A percentile compares a stretch with the other conserved stretches of the same genome.
Evolutionary conservation across 2,888 invertebrate genomes (phyloP).

Genomic region (Cryptocephalus primarius): DNA sequence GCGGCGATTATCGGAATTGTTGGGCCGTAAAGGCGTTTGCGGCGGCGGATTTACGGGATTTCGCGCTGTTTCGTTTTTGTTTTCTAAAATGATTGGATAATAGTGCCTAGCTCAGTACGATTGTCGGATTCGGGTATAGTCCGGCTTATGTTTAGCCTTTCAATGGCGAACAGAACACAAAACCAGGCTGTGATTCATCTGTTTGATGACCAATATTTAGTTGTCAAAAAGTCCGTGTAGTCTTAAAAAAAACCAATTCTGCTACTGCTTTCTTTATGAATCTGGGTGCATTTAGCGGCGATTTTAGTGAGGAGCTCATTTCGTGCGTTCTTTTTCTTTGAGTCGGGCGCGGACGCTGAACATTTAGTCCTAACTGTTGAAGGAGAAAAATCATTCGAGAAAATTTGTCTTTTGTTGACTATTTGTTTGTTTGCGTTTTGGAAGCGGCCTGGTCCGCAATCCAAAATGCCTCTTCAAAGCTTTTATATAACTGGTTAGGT

Average conservation of each 20-base stretch:
- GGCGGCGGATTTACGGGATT: too few relatives aligned
- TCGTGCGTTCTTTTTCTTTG: neutral
- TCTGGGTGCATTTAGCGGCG: slow-evolving; percentile 22
- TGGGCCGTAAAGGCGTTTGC: too few relatives aligned
- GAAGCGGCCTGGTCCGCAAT: too few relatives aligned
- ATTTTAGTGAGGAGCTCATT: neutral
- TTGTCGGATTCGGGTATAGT: slow-evolving; percentile 17
- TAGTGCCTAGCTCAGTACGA: slow-evolving; percentile 37
- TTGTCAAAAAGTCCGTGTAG: slow-evolving; percentile 35
- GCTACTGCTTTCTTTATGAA: slow-evolving; percentile 22
- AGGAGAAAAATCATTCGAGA: too few relatives aligned
- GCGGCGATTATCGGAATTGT: too few relatives aligned
- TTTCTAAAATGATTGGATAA: slow-evolving; percentile 11
- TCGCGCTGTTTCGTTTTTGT: neutral
- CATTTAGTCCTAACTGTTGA: too few relatives aligned
- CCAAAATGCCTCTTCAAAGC: neutral
- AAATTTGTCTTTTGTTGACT: too few relatives aligned
- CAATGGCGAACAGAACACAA: slow-evolving; percentile 33
- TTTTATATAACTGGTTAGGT: slow-evolving; percentile 9
- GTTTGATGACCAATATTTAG: slow-evolving; percentile 40
- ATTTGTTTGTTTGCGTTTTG: too few relatives aligned
- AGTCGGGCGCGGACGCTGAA: too few relatives aligned
- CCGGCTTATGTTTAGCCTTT: slow-evolving; percentile 19
- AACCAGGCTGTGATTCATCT: slow-evolving; percentile 44
- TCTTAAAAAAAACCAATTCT: slow-evolving; percentile 21